phyloP scores from a whole-genome alignment of 2,113 vertebrate species.

The Quiscalus mexicanus region DNA sequence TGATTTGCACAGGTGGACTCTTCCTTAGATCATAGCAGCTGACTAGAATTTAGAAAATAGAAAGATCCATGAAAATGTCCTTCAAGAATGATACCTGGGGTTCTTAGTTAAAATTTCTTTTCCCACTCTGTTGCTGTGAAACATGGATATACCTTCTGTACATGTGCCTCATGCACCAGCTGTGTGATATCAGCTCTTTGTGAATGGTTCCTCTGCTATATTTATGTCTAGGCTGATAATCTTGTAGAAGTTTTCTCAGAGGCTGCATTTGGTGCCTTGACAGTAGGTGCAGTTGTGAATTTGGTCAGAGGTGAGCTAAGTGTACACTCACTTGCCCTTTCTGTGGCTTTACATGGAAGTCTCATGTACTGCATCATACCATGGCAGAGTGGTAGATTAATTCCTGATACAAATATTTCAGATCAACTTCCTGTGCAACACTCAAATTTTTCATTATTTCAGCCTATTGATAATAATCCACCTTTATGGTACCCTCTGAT shows the following conservation, averaged over 20 bases:
- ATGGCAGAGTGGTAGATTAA: neutral
- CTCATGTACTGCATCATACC: neutral
- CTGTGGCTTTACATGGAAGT: neutral
- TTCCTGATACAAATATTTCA: neutral
- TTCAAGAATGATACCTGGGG: neutral
- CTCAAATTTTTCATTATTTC: neutral
- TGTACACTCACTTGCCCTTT: neutral
- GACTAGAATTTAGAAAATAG: neutral
- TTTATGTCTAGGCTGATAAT: neutral
- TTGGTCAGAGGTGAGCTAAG: neutral
- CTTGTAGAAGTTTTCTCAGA: neutral
- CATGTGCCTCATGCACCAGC: rapidly evolving
- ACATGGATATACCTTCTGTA: neutral
- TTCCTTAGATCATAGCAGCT: neutral
- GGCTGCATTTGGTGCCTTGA: neutral
- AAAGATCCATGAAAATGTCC: neutral
- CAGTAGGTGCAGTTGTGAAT: neutral
- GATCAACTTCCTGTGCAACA: neutral
- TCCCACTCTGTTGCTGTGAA: rapidly evolving
- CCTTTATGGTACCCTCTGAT: neutral
- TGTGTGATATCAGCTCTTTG: neutral
- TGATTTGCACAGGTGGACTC: neutral
- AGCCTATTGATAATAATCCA: neutral
- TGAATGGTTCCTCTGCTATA: neutral
- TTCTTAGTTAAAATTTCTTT: neutral